Conservation (phyloP, 2,888 invertebrate species). For the Eristalis intricaria region DNA sequence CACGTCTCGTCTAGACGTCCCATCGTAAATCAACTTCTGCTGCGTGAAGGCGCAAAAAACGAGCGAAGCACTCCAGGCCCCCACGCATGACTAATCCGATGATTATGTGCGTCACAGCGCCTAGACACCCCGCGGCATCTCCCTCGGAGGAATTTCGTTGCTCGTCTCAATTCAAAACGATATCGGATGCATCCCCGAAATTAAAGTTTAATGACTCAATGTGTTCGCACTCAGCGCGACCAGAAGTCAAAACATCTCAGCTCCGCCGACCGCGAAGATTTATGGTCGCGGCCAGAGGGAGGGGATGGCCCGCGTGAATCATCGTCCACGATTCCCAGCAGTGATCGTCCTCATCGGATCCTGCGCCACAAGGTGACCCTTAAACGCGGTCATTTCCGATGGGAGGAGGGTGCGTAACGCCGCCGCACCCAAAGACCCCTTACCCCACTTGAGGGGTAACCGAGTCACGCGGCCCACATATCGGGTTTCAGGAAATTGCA, state of each 20-base stretch:
- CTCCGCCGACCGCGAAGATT: conserved; percentile 42
- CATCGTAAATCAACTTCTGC: conserved; percentile 10
- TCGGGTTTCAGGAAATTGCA: conserved; percentile 65
- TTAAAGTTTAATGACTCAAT: conserved; percentile 67
- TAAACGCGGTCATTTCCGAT: conserved; percentile 19
- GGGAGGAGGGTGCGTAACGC: background rate
- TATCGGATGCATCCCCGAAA: conserved; percentile 56
- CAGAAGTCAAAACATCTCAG: conserved; percentile 63
- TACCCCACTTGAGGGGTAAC: conserved; percentile 17
- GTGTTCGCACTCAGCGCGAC: conserved; percentile 63
- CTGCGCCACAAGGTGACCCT: conserved; percentile 26
- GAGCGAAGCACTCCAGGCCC: conserved; percentile 10
- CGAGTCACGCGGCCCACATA: conserved; percentile 24
- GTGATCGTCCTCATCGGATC: background rate
- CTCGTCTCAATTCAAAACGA: conserved; percentile 36
- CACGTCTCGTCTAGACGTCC: conserved; percentile 28
- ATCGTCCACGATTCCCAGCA: conserved; percentile 21
- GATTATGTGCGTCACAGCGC: conserved; percentile 56
- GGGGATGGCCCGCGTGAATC: conserved; percentile 41
- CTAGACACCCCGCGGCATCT: conserved; percentile 17
- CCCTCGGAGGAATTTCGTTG: conserved; percentile 7
- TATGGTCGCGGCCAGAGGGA: conserved; percentile 18
- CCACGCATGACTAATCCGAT: conserved; percentile 55
- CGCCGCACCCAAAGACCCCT: conserved; percentile 8
- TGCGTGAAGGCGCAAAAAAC: background rate